These are phyloP conservation scores for Eufriesea mexicana DNA, from an alignment of 1,140 invertebrate species.

Conservation along the genomic window DNA sequence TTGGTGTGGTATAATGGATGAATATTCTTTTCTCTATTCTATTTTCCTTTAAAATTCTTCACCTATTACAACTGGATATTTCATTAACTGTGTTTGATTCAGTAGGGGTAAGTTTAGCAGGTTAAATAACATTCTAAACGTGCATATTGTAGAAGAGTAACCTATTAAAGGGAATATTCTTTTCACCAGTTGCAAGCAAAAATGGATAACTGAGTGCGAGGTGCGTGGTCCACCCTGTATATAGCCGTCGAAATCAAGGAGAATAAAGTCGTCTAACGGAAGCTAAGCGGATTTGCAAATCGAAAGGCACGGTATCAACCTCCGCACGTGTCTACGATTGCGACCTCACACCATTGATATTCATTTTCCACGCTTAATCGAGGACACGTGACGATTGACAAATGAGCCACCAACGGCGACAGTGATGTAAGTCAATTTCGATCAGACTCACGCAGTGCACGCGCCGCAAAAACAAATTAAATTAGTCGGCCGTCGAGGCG, in stretches of 20 bases:
- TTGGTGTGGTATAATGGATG: background rate
- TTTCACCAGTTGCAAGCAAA: too few species aligned
- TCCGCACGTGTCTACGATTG: background rate
- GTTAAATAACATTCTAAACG: too few species aligned
- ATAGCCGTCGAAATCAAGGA: background rate
- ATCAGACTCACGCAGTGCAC: background rate
- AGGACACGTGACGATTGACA: slow-evolving; percentile 32
- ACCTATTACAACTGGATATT: too few species aligned
- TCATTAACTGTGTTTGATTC: too few species aligned
- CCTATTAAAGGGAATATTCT: too few species aligned
- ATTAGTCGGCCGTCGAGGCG: background rate
- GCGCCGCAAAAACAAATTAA: slow-evolving; percentile 1
- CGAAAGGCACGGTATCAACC: background rate
- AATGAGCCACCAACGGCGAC: slow-evolving; percentile 21
- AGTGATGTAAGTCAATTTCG: slow-evolving; percentile 13
- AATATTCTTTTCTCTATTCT: too few species aligned
- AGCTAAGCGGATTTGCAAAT: background rate
- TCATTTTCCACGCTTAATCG: slow-evolving; percentile 33
- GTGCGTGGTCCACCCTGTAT: background rate
- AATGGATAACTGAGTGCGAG: too few species aligned
- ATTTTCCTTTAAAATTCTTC: too few species aligned
- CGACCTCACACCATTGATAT: slow-evolving; percentile 3
- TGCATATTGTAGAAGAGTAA: too few species aligned
- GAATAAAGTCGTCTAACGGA: background rate
- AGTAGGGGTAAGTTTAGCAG: too few species aligned